A percentile compares a stretch with the other conserved stretches of the same genome.
Evolutionary conservation across 2,113 vertebrate species (phyloP).

Genomic region (Oxygymnocypris stewartii): DNA sequence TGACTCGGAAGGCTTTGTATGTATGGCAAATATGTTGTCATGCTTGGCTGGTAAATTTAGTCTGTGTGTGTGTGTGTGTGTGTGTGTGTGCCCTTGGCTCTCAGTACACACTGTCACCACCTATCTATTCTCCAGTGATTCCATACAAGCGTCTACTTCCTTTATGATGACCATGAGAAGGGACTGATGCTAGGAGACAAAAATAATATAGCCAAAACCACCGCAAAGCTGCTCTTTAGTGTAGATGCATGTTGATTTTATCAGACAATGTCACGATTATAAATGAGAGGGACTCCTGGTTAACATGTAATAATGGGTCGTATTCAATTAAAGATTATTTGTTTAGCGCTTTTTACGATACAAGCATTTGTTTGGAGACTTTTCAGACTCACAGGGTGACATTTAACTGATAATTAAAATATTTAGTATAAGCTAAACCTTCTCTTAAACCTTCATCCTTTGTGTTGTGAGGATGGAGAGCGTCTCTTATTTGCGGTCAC

Average conservation of each 20-base stretch:
- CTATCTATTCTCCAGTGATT: neutral
- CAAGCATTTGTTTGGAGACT: neutral
- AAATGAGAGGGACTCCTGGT: too few species aligned
- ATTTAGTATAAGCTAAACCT: neutral
- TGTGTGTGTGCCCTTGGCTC: constrained; percentile 53
- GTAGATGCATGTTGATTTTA: too few species aligned
- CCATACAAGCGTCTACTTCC: neutral
- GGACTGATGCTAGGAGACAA: neutral
- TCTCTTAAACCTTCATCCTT: neutral
- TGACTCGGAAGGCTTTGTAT: neutral
- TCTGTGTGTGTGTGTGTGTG: neutral
- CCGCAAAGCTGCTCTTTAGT: too few species aligned
- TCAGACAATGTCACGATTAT: too few species aligned
- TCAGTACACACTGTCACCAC: constrained; percentile 31
- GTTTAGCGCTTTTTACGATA: too few species aligned
- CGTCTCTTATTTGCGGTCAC: constrained; percentile 26
- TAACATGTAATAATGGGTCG: too few species aligned
- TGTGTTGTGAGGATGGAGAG: neutral
- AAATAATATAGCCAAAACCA: too few species aligned
- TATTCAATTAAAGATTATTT: too few species aligned
- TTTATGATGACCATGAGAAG: constrained; percentile 21
- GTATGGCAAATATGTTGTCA: neutral
- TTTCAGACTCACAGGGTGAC: neutral
- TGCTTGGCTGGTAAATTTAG: constrained; percentile 17
- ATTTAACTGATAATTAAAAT: neutral